Evolutionary conservation across 2,888 invertebrate species (phyloP).

Genomic region (Hypsopygia costalis): DNA sequence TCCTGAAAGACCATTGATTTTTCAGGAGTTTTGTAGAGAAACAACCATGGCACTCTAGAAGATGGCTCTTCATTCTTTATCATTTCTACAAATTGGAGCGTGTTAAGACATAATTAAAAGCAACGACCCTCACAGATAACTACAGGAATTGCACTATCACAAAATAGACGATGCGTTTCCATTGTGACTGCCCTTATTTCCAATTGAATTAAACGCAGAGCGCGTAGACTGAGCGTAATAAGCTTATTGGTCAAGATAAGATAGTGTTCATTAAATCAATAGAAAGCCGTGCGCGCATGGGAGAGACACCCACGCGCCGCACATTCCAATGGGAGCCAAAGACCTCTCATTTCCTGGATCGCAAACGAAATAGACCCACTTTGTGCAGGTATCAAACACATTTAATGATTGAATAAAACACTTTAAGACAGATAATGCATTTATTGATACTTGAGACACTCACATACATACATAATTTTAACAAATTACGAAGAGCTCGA

Average conservation of each 20-base stretch:
- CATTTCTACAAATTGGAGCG: too few relatives aligned
- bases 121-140: too few relatives aligned
- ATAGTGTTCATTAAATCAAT: constrained; percentile 76
- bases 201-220: constrained; percentile 31
- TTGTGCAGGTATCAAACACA: constrained; percentile 5
- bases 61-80: too few relatives aligned
- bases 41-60: too few relatives aligned
- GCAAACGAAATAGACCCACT: constrained; percentile 21
- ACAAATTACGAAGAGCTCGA: too few relatives aligned
- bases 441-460: too few relatives aligned
- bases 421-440: too few relatives aligned
- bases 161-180: background rate
- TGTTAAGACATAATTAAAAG: too few relatives aligned
- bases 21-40: too few relatives aligned
- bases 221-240: constrained; percentile 55
- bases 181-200: constrained; percentile 8
- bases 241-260: constrained; percentile 70
- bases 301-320: constrained; percentile 57
- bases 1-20: too few relatives aligned
- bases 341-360: constrained; percentile 74
- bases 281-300: constrained; percentile 70
- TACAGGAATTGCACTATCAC: background rate
- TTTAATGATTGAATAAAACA: constrained; percentile 16
- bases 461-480: too few relatives aligned
- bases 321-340: constrained; percentile 61